phyloP scores from a whole-genome alignment of 2,888 invertebrate genomes.

The Hypselothyrea guttata region DNA sequence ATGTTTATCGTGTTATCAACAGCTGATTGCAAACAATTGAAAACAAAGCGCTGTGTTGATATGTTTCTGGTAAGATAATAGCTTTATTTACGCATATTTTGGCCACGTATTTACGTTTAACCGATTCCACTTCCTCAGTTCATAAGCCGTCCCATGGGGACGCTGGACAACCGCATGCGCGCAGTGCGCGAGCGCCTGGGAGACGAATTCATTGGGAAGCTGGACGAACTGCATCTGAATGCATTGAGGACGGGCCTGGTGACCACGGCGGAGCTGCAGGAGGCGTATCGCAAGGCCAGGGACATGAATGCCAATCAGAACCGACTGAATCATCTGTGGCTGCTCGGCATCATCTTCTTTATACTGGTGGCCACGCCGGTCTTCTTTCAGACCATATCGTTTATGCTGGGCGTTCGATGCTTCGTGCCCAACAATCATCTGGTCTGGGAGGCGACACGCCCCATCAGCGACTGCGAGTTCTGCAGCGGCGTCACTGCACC shows the following conservation, averaged over 20 bases:
- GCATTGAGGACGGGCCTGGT: constrained; percentile 79
- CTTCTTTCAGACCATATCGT: constrained; percentile 79
- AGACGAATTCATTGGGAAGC: constrained; percentile 68
- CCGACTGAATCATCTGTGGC: constrained; percentile 75
- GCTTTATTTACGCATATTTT: neutral
- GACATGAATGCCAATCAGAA: constrained; percentile 70
- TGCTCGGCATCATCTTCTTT: constrained; percentile 78
- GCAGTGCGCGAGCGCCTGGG: constrained; percentile 70
- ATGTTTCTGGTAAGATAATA: constrained; percentile 59
- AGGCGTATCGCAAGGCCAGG: constrained; percentile 78
- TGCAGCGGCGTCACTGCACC: constrained; percentile 88
- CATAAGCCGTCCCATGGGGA: constrained; percentile 76
- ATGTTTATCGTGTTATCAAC: constrained; percentile 8
- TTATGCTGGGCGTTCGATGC: constrained; percentile 86
- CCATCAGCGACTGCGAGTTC: constrained; percentile 90
- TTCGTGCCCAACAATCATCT: constrained; percentile 92
- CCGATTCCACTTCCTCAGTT: constrained; percentile 57
- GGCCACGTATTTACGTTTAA: neutral
- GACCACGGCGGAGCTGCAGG: constrained; percentile 75
- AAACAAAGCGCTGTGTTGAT: constrained; percentile 16
- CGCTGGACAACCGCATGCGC: constrained; percentile 58
- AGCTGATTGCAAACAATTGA: constrained; percentile 33
- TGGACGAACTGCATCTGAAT: constrained; percentile 77
- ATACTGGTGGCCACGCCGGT: constrained; percentile 80
- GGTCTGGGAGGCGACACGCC: constrained; percentile 93